Percentiles rank a stretch among this genome's conserved stretches.
Evolutionary conservation across 2,113 vertebrate species (phyloP).

Genomic region (Forbesichthys papilliferus): DNA sequence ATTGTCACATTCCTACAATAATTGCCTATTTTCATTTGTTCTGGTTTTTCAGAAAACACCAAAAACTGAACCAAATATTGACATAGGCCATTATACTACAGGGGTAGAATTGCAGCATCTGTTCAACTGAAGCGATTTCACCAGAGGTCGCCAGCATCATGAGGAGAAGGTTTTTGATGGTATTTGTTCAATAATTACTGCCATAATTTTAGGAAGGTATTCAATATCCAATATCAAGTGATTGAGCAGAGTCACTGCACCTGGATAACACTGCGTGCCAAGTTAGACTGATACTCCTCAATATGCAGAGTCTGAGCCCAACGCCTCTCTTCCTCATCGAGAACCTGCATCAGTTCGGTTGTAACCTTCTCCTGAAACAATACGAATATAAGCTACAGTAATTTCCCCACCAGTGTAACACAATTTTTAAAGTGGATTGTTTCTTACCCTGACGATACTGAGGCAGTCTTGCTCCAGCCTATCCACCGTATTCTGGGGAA

Average conservation of each 20-base stretch:
- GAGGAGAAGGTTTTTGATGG: too few species aligned
- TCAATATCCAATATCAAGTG: neutral
- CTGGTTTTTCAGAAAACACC: too few species aligned
- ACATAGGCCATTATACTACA: too few species aligned
- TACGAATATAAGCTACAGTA: neutral
- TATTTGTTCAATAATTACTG: too few species aligned
- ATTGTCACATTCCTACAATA: too few species aligned
- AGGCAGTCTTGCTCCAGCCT: slow-evolving; percentile 77
- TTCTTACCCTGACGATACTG: slow-evolving; percentile 69
- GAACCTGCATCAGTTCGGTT: slow-evolving; percentile 71
- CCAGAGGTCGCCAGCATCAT: too few species aligned
- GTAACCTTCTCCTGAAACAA: slow-evolving; percentile 74
- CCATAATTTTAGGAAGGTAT: too few species aligned
- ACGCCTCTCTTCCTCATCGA: slow-evolving; percentile 77
- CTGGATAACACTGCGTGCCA: slow-evolving; percentile 79
- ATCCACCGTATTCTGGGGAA: slow-evolving; percentile 71
- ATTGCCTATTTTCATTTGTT: too few species aligned
- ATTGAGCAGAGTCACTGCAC: slow-evolving; percentile 40
- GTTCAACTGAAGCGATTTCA: too few species aligned
- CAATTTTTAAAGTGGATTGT: neutral
- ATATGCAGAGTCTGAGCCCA: slow-evolving; percentile 77
- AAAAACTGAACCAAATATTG: too few species aligned
- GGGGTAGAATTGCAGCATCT: too few species aligned
- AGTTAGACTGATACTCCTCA: slow-evolving; percentile 76
- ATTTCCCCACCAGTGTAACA: neutral